phyloP scores from a whole-genome alignment of 1,140 invertebrate species.

The Papilio polyxenes region DNA sequence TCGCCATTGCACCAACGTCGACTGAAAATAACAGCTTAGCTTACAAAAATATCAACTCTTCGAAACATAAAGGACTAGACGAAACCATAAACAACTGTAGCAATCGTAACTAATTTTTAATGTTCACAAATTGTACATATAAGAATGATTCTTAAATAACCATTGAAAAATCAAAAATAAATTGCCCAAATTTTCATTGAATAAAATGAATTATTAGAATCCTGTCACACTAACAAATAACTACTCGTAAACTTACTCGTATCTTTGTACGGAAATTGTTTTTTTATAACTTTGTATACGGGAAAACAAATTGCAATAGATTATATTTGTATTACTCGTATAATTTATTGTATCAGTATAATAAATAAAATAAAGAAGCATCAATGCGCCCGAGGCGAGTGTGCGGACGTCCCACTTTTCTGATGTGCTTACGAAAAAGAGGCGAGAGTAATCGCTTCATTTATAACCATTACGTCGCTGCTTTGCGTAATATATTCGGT shows the following conservation, averaged over 20 bases:
- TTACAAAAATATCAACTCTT: background rate
- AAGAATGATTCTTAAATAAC: no score
- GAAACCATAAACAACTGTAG: no score
- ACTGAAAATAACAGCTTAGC: constrained; percentile 80
- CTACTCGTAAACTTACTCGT: background rate
- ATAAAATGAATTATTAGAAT: no score
- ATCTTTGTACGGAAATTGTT: background rate
- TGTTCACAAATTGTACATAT: no score
- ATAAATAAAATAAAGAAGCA: constrained; percentile 13
- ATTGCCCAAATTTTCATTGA: no score
- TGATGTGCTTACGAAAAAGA: constrained; percentile 27
- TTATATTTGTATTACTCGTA: background rate
- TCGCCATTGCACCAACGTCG: constrained; percentile 88
- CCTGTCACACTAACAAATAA: no score
- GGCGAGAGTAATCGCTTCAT: constrained; percentile 38
- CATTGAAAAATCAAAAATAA: no score
- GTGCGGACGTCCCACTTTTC: constrained; percentile 10
- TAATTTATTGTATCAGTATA: constrained; percentile 1
- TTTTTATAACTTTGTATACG: background rate
- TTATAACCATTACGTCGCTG: constrained; percentile 33
- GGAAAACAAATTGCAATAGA: background rate
- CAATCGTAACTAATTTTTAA: no score
- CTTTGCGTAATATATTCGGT: constrained; percentile 28
- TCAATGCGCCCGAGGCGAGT: constrained; percentile 2
- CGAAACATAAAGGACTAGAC: background rate